A percentile compares a stretch with the other conserved stretches of the same genome.
Conservation (phyloP, 1,140 invertebrate genomes). For the Anoplolepis gracilipes region DNA sequence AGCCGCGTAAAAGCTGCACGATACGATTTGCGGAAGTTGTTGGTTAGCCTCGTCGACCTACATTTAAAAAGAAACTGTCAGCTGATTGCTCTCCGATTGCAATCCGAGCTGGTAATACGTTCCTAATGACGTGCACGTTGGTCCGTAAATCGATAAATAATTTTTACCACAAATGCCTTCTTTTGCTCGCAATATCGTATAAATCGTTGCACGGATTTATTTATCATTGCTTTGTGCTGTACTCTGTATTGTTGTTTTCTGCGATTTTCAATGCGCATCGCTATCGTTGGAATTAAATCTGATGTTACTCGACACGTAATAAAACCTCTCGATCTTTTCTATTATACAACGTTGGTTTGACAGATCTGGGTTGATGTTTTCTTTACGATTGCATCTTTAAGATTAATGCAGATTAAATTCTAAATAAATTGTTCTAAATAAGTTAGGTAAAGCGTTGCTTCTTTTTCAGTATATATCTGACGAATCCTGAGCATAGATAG, state of each 20-base stretch:
- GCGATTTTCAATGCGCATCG: not conserved
- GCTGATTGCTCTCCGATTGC: constrained; percentile 63
- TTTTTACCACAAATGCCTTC: constrained; percentile 49
- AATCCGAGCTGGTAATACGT: constrained; percentile 54
- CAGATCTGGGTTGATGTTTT: constrained; percentile 13
- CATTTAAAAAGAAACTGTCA: constrained; percentile 30
- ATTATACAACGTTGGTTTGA: not conserved
- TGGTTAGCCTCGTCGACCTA: constrained; percentile 41
- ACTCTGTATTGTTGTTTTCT: constrained; percentile 13
- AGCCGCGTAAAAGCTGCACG: constrained; percentile 1
- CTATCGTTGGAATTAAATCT: constrained; percentile 20
- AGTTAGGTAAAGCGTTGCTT: not conserved
- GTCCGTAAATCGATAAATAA: constrained; percentile 69
- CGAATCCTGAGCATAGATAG: not conserved
- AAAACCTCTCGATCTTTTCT: not conserved
- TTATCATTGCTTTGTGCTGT: constrained; percentile 38
- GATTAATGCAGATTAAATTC: not conserved
- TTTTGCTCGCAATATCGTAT: constrained; percentile 36
- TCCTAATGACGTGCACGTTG: constrained; percentile 66
- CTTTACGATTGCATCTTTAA: not conserved
- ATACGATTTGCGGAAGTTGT: constrained; percentile 37
- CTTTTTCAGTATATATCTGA: not conserved
- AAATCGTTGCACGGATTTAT: constrained; percentile 60
- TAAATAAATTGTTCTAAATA: not conserved
- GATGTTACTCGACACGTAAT: not conserved